Base-by-base conservation (phyloP, 37 sponge, comb jelly and placozoan species). In the Petrosia ficiformis region DNA sequence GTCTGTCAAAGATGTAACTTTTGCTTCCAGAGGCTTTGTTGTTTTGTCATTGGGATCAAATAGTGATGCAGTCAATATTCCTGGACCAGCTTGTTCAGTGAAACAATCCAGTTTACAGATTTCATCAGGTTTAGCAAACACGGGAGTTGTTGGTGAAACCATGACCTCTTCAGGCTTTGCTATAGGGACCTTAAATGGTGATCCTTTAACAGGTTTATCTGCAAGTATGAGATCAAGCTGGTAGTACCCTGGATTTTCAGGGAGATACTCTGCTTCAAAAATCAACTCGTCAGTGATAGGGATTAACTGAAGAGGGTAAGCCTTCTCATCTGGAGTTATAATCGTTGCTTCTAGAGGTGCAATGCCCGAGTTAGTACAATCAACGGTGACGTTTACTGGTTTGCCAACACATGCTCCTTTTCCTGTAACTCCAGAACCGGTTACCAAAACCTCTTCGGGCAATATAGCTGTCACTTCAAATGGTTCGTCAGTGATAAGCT, bases 401-500 rank as follows among this genome's bases (percentile, higher is more conserved):
- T 78, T 67, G 22, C 79, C 74, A 71, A 85, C 86, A 41, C 65
- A 66, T 42, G 79, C 78, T 28, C 87, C 95, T 52, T 75, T 70
- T n/a, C 96, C 89, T 19, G 97, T 95, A 25, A 97, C 35, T 1
- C 99, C 99, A 44, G 93, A 85, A 22, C 99, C 99, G 57, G 39
- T 70, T 19, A 81, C 90, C 31, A 42, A 76, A 26, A 81, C 80
- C 65, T 89, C 82, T 0, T 86, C 48, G 0, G 97, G 94, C 68
- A 91, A 92, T 65, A 66, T 76, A 41, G 87, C 87, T 25, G 82
- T 81, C 4, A 81, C 88, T 70, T 93, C 89, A 31, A 82, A 83
- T 22, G 90, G 93, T 0, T 95, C 83, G 57, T 89, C 71, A 21
- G 87, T 80, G 26, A 97, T 76, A 3, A 59, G 71, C 70, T 86